Base-by-base conservation (phyloP, 2,113 vertebrate genomes). In the Collichthys lucidus region DNA sequence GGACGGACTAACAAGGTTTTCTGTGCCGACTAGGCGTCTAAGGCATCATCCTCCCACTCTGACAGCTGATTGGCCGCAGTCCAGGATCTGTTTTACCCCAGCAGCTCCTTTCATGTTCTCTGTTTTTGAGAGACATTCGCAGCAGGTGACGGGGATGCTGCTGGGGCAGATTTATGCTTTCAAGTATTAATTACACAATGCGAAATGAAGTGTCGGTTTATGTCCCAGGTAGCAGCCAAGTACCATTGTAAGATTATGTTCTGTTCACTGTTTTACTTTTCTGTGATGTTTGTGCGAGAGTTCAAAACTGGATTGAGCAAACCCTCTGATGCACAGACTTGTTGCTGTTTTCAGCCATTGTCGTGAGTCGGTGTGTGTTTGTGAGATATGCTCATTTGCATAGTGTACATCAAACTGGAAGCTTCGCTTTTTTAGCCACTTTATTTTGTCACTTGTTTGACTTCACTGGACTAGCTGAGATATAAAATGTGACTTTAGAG, bases 61-160 rank as follows among this genome's bases (percentile, higher is more conserved):
- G 85, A 82, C 87, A 79, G 63, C 74, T 68, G 79, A 83, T 63
- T 92, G 91, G 85, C 87, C 68, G 81, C n/a, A 0, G 57, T 77
- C 84, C 88, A 72, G 61, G 16, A 40, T 74, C 11, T 12, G 52
- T 70, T 80, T 81, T 69, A 64, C 50, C 79, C 35, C 73, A 57
- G 79, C 65, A 73, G 84, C 57, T 77, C 44, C 77, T 79, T 68
- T 85, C 65, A 72, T 50, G 72, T 84, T 77, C 35, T 74, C 66
- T 71, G 71, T 71, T 68, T 83, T 83, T 68, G 63, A 55, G 57
- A 78, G 70, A 73, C 46, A 16, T 49, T 84, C 83, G n/a, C 73
- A 80, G 81, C 77, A 67, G 82, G 86, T 42, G 79, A 83, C 70
- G 44, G 42, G 89, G 44, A 71, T 1, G 16, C 55, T 75, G 82